Percentiles rank a stretch among this genome's conserved stretches.
phyloP scores from a whole-genome alignment of 2,797 vertebrate species.

The Syndactyla subalaris region DNA sequence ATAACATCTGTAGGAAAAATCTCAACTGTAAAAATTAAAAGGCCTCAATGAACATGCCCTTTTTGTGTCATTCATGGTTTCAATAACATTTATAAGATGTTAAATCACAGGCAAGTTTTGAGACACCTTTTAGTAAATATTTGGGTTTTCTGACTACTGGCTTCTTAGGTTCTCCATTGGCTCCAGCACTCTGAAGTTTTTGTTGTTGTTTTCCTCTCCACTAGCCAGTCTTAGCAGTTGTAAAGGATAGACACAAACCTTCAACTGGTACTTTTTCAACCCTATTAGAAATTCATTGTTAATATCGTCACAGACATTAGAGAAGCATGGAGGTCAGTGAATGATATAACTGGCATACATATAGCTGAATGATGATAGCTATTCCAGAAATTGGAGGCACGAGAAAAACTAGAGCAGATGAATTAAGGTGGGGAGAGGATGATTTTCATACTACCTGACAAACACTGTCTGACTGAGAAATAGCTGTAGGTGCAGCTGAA shows the following conservation, averaged over 20 bases:
- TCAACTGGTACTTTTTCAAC: background rate
- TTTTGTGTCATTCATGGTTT: background rate
- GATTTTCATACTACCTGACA: background rate
- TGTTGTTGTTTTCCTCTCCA: background rate
- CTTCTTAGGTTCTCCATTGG: background rate
- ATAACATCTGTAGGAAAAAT: background rate
- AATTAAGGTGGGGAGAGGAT: background rate
- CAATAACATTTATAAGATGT: background rate
- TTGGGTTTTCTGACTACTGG: background rate
- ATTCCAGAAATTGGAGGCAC: background rate
- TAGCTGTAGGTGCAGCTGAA: background rate
- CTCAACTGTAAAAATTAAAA: background rate
- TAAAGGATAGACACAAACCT: background rate
- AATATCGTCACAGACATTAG: background rate
- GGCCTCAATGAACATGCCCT: background rate
- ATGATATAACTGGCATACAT: background rate
- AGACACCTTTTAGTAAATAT: background rate
- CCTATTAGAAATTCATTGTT: background rate
- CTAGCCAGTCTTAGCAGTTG: background rate
- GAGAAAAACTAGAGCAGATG: background rate
- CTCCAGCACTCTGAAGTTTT: background rate
- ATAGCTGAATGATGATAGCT: background rate
- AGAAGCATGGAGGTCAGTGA: background rate
- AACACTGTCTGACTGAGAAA: background rate
- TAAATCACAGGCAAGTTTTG: background rate